Conservation (phyloP, 2,113 vertebrate species). For the Ceratotherium simum region DNA sequence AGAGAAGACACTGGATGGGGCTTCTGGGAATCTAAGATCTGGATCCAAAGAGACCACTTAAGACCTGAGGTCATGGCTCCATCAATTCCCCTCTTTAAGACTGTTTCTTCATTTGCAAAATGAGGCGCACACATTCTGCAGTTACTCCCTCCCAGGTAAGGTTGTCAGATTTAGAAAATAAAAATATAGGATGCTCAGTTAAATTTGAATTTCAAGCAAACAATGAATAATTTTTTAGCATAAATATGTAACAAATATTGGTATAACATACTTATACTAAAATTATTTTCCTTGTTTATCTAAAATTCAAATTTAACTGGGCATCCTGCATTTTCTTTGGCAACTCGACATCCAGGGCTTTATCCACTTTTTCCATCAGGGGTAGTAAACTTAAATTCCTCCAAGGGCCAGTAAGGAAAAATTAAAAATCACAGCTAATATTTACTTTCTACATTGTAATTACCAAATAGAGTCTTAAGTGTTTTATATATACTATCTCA, state of each 20-base stretch:
- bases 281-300: not conserved
- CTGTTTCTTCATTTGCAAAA: slow-evolving; percentile 28
- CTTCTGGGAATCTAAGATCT: not conserved
- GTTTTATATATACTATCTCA: not conserved
- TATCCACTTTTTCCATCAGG: not conserved
- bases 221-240: not conserved
- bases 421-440: slow-evolving; percentile 9
- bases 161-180: slow-evolving; percentile 28
- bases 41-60: not conserved
- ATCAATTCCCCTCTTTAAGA: slow-evolving; percentile 18
- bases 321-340: not conserved
- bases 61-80: not conserved
- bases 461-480: not conserved
- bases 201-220: slow-evolving; percentile 51
- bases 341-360: not conserved
- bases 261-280: not conserved
- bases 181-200: not conserved
- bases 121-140: not conserved
- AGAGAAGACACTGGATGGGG: not conserved
- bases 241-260: not conserved
- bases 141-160: not conserved
- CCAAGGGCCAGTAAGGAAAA: not conserved
- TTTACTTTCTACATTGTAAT: slow-evolving; percentile 12
- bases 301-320: slow-evolving; percentile 50
- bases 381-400: not conserved